These are phyloP conservation scores for Octodonta nipae DNA, from an alignment of 2,888 invertebrate genomes.

Conservation along the genomic window DNA sequence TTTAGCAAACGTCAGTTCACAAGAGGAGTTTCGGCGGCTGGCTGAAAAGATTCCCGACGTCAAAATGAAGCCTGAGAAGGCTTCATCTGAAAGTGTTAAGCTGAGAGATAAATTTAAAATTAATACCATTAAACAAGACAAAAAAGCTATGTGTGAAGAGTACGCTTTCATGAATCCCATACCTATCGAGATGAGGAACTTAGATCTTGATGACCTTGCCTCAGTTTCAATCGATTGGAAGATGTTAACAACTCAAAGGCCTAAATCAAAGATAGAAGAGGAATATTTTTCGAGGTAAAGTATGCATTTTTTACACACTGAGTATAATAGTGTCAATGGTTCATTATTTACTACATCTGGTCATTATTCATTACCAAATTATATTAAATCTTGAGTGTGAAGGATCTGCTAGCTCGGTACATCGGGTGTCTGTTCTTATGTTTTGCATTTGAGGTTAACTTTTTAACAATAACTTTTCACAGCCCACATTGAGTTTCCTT, in stretches of 20 bases:
- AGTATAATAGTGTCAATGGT: too few relatives aligned
- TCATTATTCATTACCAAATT: too few relatives aligned
- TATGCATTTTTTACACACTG: too few relatives aligned
- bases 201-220: slow-evolving; percentile 65
- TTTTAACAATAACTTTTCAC: too few relatives aligned
- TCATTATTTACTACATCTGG: too few relatives aligned
- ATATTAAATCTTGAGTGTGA: too few relatives aligned
- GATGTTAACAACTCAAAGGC: slow-evolving; percentile 79
- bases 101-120: slow-evolving; percentile 63
- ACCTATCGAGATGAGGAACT: slow-evolving; percentile 65
- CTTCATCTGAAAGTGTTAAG: slow-evolving; percentile 63
- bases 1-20: slow-evolving; percentile 50
- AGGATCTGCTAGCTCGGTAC: too few relatives aligned
- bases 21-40: slow-evolving; percentile 70
- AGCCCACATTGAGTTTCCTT: too few relatives aligned
- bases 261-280: slow-evolving; percentile 71
- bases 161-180: slow-evolving; percentile 63
- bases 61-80: slow-evolving; percentile 76
- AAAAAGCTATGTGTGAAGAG: slow-evolving; percentile 48
- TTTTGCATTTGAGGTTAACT: too few relatives aligned
- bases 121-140: slow-evolving; percentile 59
- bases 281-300: slow-evolving; percentile 69
- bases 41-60: slow-evolving; percentile 81
- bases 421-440: too few relatives aligned
- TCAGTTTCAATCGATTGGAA: slow-evolving; percentile 82